Percentiles rank a stretch among this genome's conserved stretches.
phyloP scores from a whole-genome alignment of 2,888 invertebrate genomes.

The Leptarthrus brevirostris region DNA sequence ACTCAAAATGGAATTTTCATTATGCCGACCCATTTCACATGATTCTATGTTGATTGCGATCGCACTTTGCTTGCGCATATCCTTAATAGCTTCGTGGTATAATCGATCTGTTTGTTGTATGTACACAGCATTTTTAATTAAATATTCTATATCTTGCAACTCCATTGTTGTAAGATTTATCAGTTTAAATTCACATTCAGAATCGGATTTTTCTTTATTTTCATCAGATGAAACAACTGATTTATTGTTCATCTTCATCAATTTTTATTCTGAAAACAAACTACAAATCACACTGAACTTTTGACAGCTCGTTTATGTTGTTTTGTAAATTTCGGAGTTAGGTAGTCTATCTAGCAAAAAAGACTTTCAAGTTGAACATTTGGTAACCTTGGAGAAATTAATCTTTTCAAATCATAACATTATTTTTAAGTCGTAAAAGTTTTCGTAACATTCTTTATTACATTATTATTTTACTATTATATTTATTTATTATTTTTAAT shows the following conservation, averaged over 20 bases:
- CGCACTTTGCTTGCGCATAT: slow-evolving; percentile 56
- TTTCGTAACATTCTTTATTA: too few relatives aligned
- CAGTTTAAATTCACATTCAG: background rate
- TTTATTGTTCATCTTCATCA: slow-evolving; percentile 35
- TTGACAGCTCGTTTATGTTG: too few relatives aligned
- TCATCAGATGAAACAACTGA: background rate
- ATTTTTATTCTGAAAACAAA: too few relatives aligned
- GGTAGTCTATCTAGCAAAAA: too few relatives aligned
- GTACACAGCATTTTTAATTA: slow-evolving; percentile 53
- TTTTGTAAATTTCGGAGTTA: too few relatives aligned
- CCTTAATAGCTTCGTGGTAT: slow-evolving; percentile 59
- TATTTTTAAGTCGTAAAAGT: too few relatives aligned
- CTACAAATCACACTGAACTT: too few relatives aligned
- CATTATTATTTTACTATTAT: too few relatives aligned
- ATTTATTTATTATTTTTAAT: too few relatives aligned
- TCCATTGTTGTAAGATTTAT: slow-evolving; percentile 45
- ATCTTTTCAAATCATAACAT: too few relatives aligned
- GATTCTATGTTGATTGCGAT: slow-evolving; percentile 58
- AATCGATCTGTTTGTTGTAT: slow-evolving; percentile 59
- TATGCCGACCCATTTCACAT: slow-evolving; percentile 57
- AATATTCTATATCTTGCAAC: slow-evolving; percentile 54
- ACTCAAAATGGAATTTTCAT: slow-evolving; percentile 56
- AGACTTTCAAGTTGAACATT: too few relatives aligned
- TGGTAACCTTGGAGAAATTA: too few relatives aligned
- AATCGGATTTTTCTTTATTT: background rate